Evolutionary conservation across 2,888 invertebrate genomes (phyloP).

Genomic region (Parnassius mnemosyne): DNA sequence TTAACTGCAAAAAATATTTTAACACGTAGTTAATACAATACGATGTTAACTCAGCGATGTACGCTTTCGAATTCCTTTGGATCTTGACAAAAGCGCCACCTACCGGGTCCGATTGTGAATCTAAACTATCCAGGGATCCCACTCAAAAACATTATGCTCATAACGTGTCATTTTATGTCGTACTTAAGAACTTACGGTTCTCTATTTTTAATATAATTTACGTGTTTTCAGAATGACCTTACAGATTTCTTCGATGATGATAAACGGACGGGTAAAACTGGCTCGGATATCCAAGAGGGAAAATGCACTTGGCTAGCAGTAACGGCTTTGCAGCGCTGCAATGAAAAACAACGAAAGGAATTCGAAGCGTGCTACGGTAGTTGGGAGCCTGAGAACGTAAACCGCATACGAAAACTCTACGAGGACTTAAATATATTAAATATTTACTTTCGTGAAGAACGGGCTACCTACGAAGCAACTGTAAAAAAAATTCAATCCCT

Average conservation of each 20-base stretch:
- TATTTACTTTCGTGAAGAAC: conserved; percentile 8
- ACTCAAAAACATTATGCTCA: too few species aligned
- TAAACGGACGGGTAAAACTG: conserved; percentile 88
- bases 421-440: conserved; percentile 4
- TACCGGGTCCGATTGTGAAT: too few species aligned
- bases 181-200: too few species aligned
- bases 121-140: too few species aligned
- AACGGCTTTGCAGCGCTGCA: conserved; percentile 88
- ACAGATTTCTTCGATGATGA: conserved; percentile 19
- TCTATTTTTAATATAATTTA: too few species aligned
- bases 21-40: too few species aligned
- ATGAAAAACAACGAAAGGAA: conserved; percentile 77
- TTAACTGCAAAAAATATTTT: too few species aligned
- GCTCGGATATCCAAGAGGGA: conserved; percentile 94
- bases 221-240: conserved; percentile 13
- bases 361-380: conserved; percentile 84
- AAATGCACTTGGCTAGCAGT: conserved; percentile 97
- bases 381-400: conserved; percentile 56
- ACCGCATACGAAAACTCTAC: conserved; percentile 11
- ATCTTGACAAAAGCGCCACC: too few species aligned
- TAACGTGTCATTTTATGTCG: too few species aligned
- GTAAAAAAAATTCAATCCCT: conserved; percentile 6
- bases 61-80: too few species aligned
- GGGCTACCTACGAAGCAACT: neutral
- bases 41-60: too few species aligned